phyloP scores from a whole-genome alignment of 2,797 vertebrate species.

The Propithecus perrieri region DNA sequence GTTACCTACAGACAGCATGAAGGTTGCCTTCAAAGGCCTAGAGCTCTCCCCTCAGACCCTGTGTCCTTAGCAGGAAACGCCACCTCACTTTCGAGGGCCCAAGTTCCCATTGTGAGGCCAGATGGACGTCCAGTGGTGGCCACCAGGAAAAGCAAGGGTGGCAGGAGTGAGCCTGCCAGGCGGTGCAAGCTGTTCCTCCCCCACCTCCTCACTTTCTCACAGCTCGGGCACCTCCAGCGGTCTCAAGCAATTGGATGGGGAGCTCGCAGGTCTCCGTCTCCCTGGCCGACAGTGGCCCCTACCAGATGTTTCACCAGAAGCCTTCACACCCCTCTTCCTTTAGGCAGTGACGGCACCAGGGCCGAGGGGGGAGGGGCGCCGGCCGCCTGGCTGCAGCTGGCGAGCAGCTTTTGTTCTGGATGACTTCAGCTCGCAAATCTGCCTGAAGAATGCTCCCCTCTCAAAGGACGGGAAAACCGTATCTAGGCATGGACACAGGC shows the following conservation, averaged over 20 bases:
- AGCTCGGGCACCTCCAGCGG: neutral
- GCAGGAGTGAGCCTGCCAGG: neutral
- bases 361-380: neutral
- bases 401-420: slow-evolving; percentile 72
- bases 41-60: neutral
- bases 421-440: slow-evolving; percentile 68
- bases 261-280: neutral
- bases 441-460: slow-evolving; percentile 53
- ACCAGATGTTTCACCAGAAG: slow-evolving; percentile 66
- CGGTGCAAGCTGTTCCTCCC: too few relatives aligned
- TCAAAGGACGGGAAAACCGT: slow-evolving; percentile 46
- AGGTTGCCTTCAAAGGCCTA: neutral
- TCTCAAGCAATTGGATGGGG: neutral
- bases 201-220: neutral
- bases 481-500: neutral
- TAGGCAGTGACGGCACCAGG: slow-evolving; percentile 1
- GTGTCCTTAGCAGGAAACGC: neutral
- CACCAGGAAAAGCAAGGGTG: neutral
- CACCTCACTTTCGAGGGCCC: neutral
- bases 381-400: slow-evolving; percentile 60
- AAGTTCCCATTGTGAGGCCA: neutral
- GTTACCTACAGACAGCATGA: neutral
- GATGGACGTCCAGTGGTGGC: neutral
- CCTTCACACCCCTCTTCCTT: slow-evolving; percentile 55
- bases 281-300: slow-evolving; percentile 47